Evolutionary conservation across 2,113 vertebrate species (phyloP).

Genomic region (Corythaixoides concolor): DNA sequence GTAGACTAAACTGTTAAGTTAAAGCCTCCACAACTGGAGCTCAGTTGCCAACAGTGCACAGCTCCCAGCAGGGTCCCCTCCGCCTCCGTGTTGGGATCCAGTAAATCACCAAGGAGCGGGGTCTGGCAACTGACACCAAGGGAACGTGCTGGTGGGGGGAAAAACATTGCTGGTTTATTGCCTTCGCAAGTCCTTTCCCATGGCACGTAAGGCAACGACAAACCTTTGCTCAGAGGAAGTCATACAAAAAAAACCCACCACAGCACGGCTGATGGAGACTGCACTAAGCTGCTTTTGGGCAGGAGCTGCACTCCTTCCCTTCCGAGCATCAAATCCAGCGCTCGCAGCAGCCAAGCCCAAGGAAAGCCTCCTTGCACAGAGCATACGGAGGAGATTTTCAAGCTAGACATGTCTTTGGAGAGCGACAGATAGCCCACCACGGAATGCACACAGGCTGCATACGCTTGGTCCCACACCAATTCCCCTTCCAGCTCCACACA

Average conservation of each 20-base stretch:
- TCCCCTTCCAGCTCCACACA: not conserved
- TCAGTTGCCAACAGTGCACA: not conserved
- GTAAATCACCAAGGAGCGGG: not conserved
- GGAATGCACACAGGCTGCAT: accelerated
- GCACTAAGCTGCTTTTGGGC: accelerated
- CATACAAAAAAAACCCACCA: not conserved
- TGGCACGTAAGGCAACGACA: not conserved
- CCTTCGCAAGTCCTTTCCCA: not conserved
- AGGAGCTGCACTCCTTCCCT: not conserved
- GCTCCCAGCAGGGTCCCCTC: not conserved
- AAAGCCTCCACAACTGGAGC: not conserved
- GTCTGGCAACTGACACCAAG: not conserved
- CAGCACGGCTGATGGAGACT: not conserved
- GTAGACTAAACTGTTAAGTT: slow-evolving; percentile 45
- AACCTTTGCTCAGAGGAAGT: not conserved
- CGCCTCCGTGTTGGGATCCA: not conserved
- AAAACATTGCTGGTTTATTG: not conserved
- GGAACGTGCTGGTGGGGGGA: accelerated
- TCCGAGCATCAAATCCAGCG: not conserved
- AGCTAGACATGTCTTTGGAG: accelerated
- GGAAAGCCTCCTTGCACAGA: not conserved
- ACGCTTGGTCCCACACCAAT: not conserved
- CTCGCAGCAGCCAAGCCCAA: not conserved
- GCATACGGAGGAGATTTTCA: accelerated
- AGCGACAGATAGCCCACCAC: not conserved